Evolutionary conservation across 1,140 invertebrate species (phyloP), one percentile per base, ranked within the genome.

Genomic region (Platyura marginata): DNA sequence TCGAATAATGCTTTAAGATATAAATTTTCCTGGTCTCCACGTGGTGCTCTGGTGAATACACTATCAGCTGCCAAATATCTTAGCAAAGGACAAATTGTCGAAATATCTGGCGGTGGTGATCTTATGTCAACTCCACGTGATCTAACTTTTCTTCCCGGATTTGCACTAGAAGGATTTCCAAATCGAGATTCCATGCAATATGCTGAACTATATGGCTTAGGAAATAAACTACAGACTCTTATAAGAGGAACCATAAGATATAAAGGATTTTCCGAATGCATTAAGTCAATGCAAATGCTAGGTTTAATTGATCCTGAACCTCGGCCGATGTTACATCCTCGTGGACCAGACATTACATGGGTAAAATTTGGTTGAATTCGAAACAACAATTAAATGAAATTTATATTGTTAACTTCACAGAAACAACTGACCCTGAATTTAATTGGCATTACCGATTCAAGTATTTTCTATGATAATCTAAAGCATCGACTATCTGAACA

Each of bases 1-100:
- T 95, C 93, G 3, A 80, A 84, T 51, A 97, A 98, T 64, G 80
- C 92, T 3, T 62, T 98, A 10, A 61, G 94, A 13, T 99, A 99
- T 64, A 98, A 98, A 61, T 99, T 99, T 60, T 95, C 87, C 10
- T 98, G 94, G 94, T 93, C 81, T 43, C 93, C 94, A 9, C 68
- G 81, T 29, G 88, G 87, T 6, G 90, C 91, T 1, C 63, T 98
- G 2, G 65, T 92, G 0, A 97, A 95, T 50, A 87, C 90, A 0
- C 63, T 96, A 3, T 77, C 80, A 15, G 76, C 77, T 2, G 93
- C 94, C 3, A 89, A 81, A 62, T 97, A 91, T 59, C 62, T 93
- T 10, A 71, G 79, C 44, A 77, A 82, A 57, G 87, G 83, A 47
- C 75, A 94, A 65, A 71, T 89, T 38, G 77, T 95, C 0, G 84